phyloP scores from a whole-genome alignment of 2,888 invertebrate species.

The Kuschelorhynchus macadamiae region DNA sequence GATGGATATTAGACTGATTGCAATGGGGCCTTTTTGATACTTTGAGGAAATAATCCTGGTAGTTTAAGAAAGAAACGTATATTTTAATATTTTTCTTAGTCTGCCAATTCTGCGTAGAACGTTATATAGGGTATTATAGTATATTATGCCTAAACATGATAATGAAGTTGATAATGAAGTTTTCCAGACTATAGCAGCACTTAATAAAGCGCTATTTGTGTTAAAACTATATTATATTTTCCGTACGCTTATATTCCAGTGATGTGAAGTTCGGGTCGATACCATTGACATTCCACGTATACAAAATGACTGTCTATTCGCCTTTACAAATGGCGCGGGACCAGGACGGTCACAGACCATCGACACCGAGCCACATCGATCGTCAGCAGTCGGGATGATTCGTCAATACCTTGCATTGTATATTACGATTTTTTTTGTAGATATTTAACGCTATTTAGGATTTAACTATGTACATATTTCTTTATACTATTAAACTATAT shows the following conservation, averaged over 20 bases:
- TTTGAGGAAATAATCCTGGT: background rate
- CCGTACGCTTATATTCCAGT: constrained; percentile 64
- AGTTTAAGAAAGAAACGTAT: constrained; percentile 1
- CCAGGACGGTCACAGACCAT: constrained; percentile 65
- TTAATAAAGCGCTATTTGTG: constrained; percentile 32
- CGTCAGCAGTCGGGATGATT: constrained; percentile 40
- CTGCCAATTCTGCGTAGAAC: background rate
- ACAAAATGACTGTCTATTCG: constrained; percentile 65
- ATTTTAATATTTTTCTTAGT: constrained; percentile 1
- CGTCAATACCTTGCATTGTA: constrained; percentile 38
- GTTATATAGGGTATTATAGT: no score
- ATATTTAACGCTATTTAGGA: constrained; percentile 31
- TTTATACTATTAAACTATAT: constrained; percentile 11
- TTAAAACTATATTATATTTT: constrained; percentile 48
- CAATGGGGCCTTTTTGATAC: background rate
- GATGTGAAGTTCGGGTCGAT: constrained; percentile 66
- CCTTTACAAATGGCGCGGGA: constrained; percentile 64
- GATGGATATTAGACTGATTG: background rate
- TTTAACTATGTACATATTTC: constrained; percentile 43
- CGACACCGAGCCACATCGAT: constrained; percentile 34
- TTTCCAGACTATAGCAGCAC: no score
- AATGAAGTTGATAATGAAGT: no score
- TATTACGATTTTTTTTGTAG: constrained; percentile 41
- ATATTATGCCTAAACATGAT: no score
- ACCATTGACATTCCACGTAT: constrained; percentile 64